Base-by-base conservation (phyloP, 2,797 vertebrate genomes). In the Pseudomugil gertrudae region DNA sequence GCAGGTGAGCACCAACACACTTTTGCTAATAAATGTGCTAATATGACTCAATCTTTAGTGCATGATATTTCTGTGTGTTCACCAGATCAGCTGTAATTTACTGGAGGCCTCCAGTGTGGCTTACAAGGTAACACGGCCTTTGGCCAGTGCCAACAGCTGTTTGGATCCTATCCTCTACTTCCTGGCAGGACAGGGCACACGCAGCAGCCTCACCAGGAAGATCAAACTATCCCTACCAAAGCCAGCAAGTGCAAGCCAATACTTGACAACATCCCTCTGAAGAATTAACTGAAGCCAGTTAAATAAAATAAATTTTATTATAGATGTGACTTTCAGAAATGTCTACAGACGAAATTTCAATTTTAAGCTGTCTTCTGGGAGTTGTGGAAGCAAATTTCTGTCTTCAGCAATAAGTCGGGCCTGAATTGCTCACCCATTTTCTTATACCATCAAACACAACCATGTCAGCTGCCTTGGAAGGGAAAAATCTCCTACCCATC, bases 111-210 rank as follows among this genome's bases (percentile, higher is more conserved):
- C 95, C 83, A 98, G 95, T 51, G 51, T 96, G 57, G 96, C 95
- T 23, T 99, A 99, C 81, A 99, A 98, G 84, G 88, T 98, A 81
- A 99, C 95, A 3, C 91, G 96, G 33, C 97, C 96, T 0, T 79
- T 99, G 0, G 97, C 96, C 63, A 96, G 97, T 2, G 95, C 94
- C 75, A 99, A 99, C 93, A 98, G 97, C 81, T 98, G 96, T 69
- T 57, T 99, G 21, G 97, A 99, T 79, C 98, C 98, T 1, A 94
- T 99, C 57, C 91, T 99, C 50, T 99, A 98, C 86, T 98, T 99
- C 88, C 78, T 98, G 74, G 95, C 95, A 0, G 97, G 97, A 13
- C 96, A 96, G 40, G 93, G 86, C 57, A 92, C 11, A 83, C 95
- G 90, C 81, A 91, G 78, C 5, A 87, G 33, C 55, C 63, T 93